These are phyloP conservation scores for Hipposideros armiger DNA, from an alignment of 2,113 vertebrate genomes.

Conservation along the genomic window DNA sequence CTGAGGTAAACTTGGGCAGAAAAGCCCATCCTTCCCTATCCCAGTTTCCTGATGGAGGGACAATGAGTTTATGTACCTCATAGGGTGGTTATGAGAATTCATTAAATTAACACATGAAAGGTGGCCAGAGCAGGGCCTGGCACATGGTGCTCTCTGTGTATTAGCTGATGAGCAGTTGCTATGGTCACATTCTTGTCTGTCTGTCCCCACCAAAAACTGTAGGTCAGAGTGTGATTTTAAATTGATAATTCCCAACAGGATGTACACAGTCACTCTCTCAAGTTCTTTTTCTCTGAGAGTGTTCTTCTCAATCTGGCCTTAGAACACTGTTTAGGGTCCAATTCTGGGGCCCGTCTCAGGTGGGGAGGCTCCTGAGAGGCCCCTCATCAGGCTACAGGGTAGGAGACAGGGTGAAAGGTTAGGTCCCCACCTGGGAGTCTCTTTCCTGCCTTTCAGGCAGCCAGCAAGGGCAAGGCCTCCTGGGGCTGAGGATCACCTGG, in stretches of 20 bases:
- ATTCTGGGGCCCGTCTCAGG: background rate
- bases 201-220: background rate
- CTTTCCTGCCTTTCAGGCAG: background rate
- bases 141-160: background rate
- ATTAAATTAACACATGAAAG: background rate
- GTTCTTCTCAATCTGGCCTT: background rate
- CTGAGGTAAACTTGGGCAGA: background rate
- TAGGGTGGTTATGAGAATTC: background rate
- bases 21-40: background rate
- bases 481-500: background rate
- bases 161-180: background rate
- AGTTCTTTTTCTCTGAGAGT: background rate
- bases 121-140: background rate
- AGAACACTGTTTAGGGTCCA: background rate
- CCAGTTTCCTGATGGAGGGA: slow-evolving; percentile 51
- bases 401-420: slow-evolving; percentile 23
- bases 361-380: background rate
- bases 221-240: background rate
- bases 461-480: background rate
- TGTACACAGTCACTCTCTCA: background rate
- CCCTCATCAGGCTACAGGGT: background rate
- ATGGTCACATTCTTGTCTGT: background rate
- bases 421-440: background rate
- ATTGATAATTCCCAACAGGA: background rate
- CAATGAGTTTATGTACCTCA: background rate